Evolutionary conservation across 2,113 vertebrate species (phyloP), one percentile per base, ranked within the genome.

Genomic region (Scomber scombrus): DNA sequence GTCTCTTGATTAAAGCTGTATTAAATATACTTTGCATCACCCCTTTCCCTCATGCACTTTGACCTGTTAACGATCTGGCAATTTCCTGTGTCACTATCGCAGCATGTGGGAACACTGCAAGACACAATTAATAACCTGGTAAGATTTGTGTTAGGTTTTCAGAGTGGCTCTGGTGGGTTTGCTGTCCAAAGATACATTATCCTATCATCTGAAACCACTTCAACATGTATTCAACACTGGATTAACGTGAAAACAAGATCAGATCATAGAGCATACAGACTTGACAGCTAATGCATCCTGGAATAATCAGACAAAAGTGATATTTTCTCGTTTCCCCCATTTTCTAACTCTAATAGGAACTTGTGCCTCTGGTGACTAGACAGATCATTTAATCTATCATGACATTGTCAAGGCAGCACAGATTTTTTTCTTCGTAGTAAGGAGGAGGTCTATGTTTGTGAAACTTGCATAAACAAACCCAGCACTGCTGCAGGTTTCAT

Each of bases 361-460:
- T 14, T 49, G 29, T 68, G 34, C 26, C 21, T 78, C 14, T 49
- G 56, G 29, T 45, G 49, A 55, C 80, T 9, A n/a, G 21, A 80
- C 11, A 72, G 58, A 71, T 68, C 29, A 46, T 55, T 81, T 62
- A 77, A 67, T 71, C 54, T 68, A 47, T 75, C 51, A 64, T 45
- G 57, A 55, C 19, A 47, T 40, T 46, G 31, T 57, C 34, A 68
- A 45, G 18, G 9, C 19, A 34, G 51, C 64, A 57, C 13, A 21
- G 47, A 26, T 51, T 71, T 74, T 54, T 49, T 31, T 60, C 11
- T 31, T 74, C 23, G 19, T 21, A 16, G 12, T 16, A 74, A 54
- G n/a, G 19, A 8, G 34, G 34, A 40, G 6, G 8, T 40, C 34
- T 40, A 65, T 18, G 18, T 18, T 9, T 56, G 34, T 54, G 12